Evolutionary conservation across 2,888 invertebrate genomes (phyloP), one percentile per base, ranked within the genome.

Genomic region (Cryptus armator): DNA sequence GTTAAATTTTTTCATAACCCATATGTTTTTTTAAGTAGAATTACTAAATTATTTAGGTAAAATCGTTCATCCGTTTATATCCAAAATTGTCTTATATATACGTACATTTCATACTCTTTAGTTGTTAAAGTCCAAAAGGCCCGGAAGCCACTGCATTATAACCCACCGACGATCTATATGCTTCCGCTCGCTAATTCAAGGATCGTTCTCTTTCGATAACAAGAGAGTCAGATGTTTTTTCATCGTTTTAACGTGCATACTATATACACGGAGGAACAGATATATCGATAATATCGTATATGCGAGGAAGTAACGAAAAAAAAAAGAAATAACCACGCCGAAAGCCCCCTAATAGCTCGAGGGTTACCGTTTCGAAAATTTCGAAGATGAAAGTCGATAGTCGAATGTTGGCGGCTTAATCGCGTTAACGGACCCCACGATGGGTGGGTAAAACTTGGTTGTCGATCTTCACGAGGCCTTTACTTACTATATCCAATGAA

Each of bases 331-430:
- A 75, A 37, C 64, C 37, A 7, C 19, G 64, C 64, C 75, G 75
- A 66, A 64, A 75, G 66, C 51, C 70, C 70, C 37, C 67, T 75
- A 59, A 67, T 67, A 56, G 68, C 59, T 75, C 51, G 44, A 68
- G 62, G 62, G 70, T 59, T 46, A n/a, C 79, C 44, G 81, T 48
- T 84, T 79, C 81, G 83, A 81, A 84, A 84, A 83, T 83, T 80
- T 76, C 56, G 67, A 83, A 83, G 86, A 84, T 85, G 82, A 85
- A 82, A 82, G 82, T 87, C 84, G 87, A 87, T 81, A 82, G 76
- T 62, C 44, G 59, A n/a, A 43, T 68, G 64, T 70, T 80, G 78
- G 82, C 72, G 78, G 82, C 72, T 84, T 80, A 84, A 87, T 86
- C 72, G 78, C 80, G 66, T 66, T 64, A 76, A 76, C 66, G 66